Evolutionary conservation across 1,140 invertebrate species (phyloP), one percentile per base, ranked within the genome.

Genomic region (Cyrtorhinus lividipennis): DNA sequence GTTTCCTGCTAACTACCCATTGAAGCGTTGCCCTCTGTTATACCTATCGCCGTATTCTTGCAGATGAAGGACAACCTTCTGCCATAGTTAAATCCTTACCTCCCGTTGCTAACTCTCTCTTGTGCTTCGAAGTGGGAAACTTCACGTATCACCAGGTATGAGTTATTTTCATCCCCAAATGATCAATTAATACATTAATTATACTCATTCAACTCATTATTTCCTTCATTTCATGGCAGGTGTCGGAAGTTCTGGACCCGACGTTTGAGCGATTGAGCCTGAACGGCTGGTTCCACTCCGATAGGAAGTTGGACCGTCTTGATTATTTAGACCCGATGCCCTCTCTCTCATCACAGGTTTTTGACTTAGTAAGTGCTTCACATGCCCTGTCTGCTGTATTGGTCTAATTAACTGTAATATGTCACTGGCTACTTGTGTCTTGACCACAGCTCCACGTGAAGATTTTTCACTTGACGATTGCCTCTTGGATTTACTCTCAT

Each of bases 281-380:
- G 27, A 68, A 70, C 62, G 69, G 69, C 10, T 70, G 69, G 69
- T 69, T 70, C 27, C 69, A 70, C 46, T 24, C 46, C 46, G 56
- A 63, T n/a, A 59, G 48, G 27, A 46, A 59, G 24, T 23, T 61
- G 0, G n/a, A 24, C 24, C 20, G 27, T 26, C 13, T 62, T 2
- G 57, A 62, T 8, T 64, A 60, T 53, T 26, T 13, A 53, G 63
- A 64, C 56, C 56, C 48, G 1, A 23, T 64, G 22, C 60, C 60
- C 20, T 13, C n/a, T 13, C 38, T 62, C 5, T 20, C 30, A 8
- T 13, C 53, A 10, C 63, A 64, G 45, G 58, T 24, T 26, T 13
- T 44, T 1, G 12, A 27, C 10, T 30, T 45, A 24, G 63, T 64
- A 64, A 15, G 13, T 38, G 18, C 24, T 23, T 20, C n/a, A n/a